Percentiles rank a stretch among this genome's conserved stretches.
Conservation (phyloP, 2,113 vertebrate genomes). For the Gobiocypris rarus region DNA sequence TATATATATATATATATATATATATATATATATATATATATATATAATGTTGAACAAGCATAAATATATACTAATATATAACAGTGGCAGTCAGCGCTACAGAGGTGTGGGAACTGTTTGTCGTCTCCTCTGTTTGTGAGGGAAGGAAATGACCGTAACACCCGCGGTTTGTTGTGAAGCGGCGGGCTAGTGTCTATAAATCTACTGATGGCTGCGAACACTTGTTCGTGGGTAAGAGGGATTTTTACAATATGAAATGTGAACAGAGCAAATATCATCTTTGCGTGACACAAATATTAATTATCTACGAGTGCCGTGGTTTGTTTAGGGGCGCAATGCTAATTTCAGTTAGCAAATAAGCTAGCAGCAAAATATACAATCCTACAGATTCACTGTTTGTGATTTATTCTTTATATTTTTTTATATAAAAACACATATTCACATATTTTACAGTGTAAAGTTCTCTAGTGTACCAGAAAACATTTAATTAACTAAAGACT, state of each 20-base stretch:
- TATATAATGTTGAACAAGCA: no score
- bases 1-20: no score
- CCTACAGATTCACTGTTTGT: not conserved
- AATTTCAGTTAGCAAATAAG: slow-evolving; percentile 14
- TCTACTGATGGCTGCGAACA: slow-evolving; percentile 45
- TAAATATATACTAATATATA: no score
- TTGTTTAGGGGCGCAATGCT: not conserved
- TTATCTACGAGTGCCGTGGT: not conserved
- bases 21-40: no score
- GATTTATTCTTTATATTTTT: no score
- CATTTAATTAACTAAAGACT: not conserved
- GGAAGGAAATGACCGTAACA: slow-evolving; percentile 43
- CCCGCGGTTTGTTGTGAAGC: slow-evolving; percentile 45
- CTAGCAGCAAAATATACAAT: not conserved
- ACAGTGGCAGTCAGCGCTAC: no score
- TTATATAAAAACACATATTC: not conserved
- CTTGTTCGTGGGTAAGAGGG: slow-evolving; percentile 39
- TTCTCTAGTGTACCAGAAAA: not conserved
- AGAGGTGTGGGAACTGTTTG: not conserved
- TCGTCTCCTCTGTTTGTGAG: not conserved
- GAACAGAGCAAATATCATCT: not conserved
- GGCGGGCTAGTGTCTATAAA: slow-evolving; percentile 25
- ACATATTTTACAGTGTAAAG: not conserved
- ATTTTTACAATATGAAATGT: not conserved
- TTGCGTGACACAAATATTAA: not conserved